Evolutionary conservation across 1,140 invertebrate species (phyloP), one percentile per base, ranked within the genome.

Genomic region (Temnothorax curvispinosus): DNA sequence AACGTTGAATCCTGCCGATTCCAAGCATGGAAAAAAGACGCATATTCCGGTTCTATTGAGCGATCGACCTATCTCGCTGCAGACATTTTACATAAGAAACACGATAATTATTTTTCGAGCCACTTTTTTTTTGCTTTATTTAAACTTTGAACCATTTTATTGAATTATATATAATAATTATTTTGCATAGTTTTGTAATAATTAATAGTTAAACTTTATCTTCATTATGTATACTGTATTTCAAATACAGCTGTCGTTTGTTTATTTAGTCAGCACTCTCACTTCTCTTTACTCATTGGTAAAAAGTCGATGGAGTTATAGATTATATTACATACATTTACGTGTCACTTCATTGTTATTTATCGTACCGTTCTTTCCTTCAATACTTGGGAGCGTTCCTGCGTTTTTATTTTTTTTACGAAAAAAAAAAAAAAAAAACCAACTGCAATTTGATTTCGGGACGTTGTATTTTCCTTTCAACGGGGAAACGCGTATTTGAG

Each of bases 161-260:
- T 93, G 87, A 92, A 92, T 91, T 92, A 92, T 92, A 87, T 93
- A 93, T 94, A 93, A 93, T 93, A 89, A 92, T 93, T 91, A 93
- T 92, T 89, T 92, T 89, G 88, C 87, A 92, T 93, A 92, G 76
- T 92, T 90, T 85, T 92, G 89, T 91, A 91, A 87, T 93, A 89
- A 93, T 92, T 93, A 92, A 90, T 94, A 92, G 86, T 93, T 93
- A 93, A 93, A 92, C 86, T 92, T 92, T 91, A 93, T 92, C 88
- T 88, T 92, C 89, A 91, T 90, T 93, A 94, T 93, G 87, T 93
- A 93, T 93, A 94, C 86, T 90, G 92, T 91, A 93, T 93, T 52
- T 92, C 91, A 92, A 91, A 84, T 88, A 88, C 75, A 67, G 41
- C 56, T 44, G 38, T 86, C 56, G 15, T 86, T 6, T 86, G 32